These are phyloP conservation scores for Muscidifurax raptorellus DNA, from an alignment of 1,140 invertebrate genomes.

Conservation along the genomic window DNA sequence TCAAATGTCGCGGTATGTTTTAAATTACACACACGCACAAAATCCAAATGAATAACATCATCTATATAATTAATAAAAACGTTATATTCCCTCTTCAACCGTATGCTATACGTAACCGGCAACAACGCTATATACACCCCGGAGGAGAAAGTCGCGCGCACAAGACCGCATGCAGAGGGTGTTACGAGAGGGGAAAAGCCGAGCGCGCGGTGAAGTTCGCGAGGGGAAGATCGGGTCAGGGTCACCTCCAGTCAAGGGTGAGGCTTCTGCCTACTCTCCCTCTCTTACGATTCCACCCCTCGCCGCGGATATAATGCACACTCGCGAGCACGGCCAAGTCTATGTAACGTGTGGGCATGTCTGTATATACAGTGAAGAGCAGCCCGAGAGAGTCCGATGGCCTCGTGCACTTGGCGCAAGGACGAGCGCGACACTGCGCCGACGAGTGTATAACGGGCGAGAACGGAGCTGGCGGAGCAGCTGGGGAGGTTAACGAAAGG, in stretches of 20 bases:
- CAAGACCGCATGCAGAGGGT: background rate
- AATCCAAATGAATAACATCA: no score
- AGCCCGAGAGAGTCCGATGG: constrained; percentile 32
- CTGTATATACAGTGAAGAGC: background rate
- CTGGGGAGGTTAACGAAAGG: constrained; percentile 18
- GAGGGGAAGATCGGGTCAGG: constrained; percentile 59
- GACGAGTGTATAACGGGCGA: background rate
- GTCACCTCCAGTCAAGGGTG: constrained; percentile 63
- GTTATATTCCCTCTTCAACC: no score
- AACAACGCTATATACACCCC: no score
- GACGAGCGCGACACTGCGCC: background rate
- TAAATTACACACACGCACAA: no score
- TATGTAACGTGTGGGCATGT: no score
- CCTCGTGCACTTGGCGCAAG: constrained; percentile 29
- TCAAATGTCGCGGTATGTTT: no score
- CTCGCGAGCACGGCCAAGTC: background rate
- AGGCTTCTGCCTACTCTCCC: constrained; percentile 36
- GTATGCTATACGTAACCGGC: no score
- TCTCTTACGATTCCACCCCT: background rate
- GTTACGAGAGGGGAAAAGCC: constrained; percentile 43
- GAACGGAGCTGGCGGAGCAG: background rate
- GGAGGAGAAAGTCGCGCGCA: background rate
- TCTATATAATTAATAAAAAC: no score
- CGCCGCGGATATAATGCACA: background rate
- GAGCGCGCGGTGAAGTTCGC: constrained; percentile 50